Conservation (phyloP, 2,797 vertebrate genomes). For the Lophotriccus pileatus region DNA sequence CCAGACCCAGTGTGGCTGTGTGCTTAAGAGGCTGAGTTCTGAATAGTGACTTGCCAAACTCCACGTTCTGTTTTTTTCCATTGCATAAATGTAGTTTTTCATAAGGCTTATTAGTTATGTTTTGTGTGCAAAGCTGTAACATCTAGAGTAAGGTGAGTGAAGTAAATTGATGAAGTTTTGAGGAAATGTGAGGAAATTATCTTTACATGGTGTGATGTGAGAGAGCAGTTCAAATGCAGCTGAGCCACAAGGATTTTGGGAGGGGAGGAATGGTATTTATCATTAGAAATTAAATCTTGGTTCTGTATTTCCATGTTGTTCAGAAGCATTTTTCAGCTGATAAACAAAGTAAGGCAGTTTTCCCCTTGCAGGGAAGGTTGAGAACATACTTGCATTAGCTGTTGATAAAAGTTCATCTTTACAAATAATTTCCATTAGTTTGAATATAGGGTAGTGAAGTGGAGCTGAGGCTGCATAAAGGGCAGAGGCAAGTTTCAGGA, state of each 20-base stretch:
- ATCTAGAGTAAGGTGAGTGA: background rate
- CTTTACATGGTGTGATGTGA: background rate
- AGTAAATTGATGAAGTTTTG: background rate
- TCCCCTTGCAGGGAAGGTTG: background rate
- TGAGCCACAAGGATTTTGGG: background rate
- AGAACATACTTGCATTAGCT: background rate
- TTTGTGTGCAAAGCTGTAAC: background rate
- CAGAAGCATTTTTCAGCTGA: background rate
- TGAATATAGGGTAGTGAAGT: background rate
- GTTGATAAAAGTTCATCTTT: background rate
- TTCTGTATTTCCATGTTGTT: background rate
- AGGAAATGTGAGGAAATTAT: fast-evolving
- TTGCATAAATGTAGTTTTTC: background rate
- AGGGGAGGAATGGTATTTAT: background rate
- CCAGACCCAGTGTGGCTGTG: fast-evolving
- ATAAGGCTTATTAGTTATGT: background rate
- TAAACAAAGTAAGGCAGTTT: background rate
- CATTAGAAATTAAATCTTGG: background rate
- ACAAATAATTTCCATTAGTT: background rate
- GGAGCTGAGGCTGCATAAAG: background rate
- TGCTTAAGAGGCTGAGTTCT: background rate
- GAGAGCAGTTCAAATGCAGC: background rate
- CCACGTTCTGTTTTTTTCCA: fast-evolving
- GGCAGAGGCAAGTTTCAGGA: background rate
- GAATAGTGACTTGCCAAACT: background rate